Base-by-base conservation (phyloP, 2,113 vertebrate species). In the Pandion haliaetus region DNA sequence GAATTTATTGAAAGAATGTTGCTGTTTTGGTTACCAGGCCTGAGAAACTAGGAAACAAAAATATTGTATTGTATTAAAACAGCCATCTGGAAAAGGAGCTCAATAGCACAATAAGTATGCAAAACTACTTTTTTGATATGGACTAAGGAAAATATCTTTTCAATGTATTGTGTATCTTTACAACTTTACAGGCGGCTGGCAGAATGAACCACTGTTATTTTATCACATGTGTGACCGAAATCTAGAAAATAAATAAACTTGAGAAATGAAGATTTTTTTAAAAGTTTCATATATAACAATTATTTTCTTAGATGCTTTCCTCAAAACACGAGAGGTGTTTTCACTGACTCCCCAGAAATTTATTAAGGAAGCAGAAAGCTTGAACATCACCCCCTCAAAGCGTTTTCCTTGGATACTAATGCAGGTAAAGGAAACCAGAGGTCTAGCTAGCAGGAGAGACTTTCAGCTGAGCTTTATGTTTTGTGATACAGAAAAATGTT, bases 221-320 rank as follows among this genome's bases (percentile, higher is more conserved):
- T 55, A 42, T 71, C 17, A 14, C 24, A 54, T 1, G 16, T 29
- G 26, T 11, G 9, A 52, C 17, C 34, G 40, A 87, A 86, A 65
- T 0, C 0, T 14, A 82, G 45, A 84, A 84, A 82, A 78, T 52
- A 0, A 28, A 67, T 23, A 54, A 65, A 52, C 16, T 52, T 70
- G 23, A 50, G 7, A 52, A 73, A 49, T 26, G 0, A 62, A 16
- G 3, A 5, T 18, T 70, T 54, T 54, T 18, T 7, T 4, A 0
- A 17, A 55, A 28, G 32, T 49, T 77, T 49, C 20, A 0, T 59
- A 7, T 82, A 23, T 55, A n/a, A 40, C 0, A 10, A 8, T n/a
- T 73, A 12, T 66, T 70, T 66, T 73, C 20, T 61, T 52, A 17
- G n/a, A 36, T 77, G 5, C 8, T 86, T 63, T 81, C 17, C 36